These are phyloP conservation scores for Vireo griseus DNA, from an alignment of 2,797 vertebrate genomes.

Conservation along the genomic window DNA sequence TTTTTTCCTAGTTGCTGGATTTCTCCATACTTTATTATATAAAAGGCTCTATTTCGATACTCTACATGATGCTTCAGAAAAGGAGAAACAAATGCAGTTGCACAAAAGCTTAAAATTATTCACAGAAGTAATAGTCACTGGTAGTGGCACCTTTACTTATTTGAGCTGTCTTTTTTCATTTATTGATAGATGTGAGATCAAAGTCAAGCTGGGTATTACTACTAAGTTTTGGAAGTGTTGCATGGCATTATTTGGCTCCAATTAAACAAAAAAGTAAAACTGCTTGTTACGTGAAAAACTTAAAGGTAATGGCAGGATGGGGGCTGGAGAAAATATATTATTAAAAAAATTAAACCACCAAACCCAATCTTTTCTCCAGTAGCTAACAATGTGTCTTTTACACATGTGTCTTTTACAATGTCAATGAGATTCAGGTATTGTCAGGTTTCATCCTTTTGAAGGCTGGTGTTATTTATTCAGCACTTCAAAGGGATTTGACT, in stretches of 20 bases:
- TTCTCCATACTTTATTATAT: background rate
- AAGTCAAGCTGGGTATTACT: background rate
- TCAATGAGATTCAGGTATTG: background rate
- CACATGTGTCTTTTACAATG: background rate
- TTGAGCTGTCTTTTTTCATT: background rate
- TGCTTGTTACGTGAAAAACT: background rate
- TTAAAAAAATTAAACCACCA: background rate
- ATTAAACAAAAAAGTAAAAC: background rate
- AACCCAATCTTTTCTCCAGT: background rate
- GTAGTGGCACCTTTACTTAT: background rate
- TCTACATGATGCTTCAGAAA: background rate
- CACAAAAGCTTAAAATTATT: background rate
- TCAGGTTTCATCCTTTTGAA: background rate
- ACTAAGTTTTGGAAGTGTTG: background rate
- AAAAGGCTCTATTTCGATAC: background rate
- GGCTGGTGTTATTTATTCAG: background rate
- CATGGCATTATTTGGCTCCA: background rate
- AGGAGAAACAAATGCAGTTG: background rate
- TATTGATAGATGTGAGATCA: background rate
- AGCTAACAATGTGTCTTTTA: background rate
- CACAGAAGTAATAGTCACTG: background rate
- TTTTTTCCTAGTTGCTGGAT: background rate
- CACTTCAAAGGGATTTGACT: constrained; percentile 4
- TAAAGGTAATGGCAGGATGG: background rate
- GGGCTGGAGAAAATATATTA: background rate